Evolutionary conservation across 1,140 invertebrate species (phyloP), one percentile per base, ranked within the genome.

Genomic region (Scaptodrosophila lebanonensis): DNA sequence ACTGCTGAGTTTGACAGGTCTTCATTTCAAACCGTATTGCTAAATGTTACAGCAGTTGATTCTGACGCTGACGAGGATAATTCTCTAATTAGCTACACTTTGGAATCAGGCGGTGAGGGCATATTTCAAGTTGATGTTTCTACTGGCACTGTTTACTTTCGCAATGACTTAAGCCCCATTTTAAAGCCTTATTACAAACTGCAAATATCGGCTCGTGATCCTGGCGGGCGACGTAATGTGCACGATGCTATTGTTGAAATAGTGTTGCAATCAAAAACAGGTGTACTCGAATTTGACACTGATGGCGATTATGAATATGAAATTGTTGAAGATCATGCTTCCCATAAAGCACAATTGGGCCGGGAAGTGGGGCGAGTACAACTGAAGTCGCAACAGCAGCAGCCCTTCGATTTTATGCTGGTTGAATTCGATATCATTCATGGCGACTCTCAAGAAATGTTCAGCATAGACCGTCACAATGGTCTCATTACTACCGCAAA

Each of bases 171-270:
- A 20, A 15, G 8, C 13, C 8, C 17, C 42, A 30, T 48, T 20
- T 88, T 90, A 27, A 94, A 93, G 75, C 88, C 91, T 3, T 87
- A 93, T 17, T 94, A 94, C 85, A 90, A 90, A 52, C 83, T 97
- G 20, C 91, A 88, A 54, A 90, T 97, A 35, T 92, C 93, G 0
- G 95, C 93, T 4, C 92, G 89, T 84, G 95, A 97, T 86, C 91
- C 90, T 44, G 94, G 93, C 1, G 93, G 94, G 50, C 90, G 91
- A 35, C 87, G 89, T 61, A 91, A 93, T 1, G 67, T 82, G 3
- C 91, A 93, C 83, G 92, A 95, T 82, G 95, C 95, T 1, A 73
- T 92, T n/a, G 92, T 97, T 3, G 93, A 96, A 87, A 92, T 97
- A 49, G 88, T 95, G 3, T 91, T 94, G 72, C 89, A 91, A 70